Conservation (phyloP, 1,140 invertebrate species). For the Diploscapter pachys region DNA sequence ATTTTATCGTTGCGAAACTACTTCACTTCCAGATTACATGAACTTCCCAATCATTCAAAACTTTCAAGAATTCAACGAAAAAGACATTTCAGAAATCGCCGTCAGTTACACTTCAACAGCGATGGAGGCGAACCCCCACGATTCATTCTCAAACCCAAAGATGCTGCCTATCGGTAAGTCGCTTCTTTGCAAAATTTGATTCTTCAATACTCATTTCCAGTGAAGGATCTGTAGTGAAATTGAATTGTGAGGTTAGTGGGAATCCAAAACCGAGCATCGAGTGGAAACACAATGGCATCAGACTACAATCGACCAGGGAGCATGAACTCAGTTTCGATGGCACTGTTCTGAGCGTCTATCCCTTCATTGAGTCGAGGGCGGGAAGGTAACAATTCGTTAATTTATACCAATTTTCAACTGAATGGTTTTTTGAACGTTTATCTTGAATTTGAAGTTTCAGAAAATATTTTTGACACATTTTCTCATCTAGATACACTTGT, state of each 20-base stretch:
- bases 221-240: constrained; percentile 50
- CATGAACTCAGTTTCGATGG: constrained; percentile 40
- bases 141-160: constrained; percentile 49
- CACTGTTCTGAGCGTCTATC: constrained; percentile 52
- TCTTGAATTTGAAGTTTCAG: not conserved
- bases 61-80: too few species aligned
- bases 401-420: not conserved
- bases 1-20: not conserved
- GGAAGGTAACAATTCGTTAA: constrained; percentile 32
- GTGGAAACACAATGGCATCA: constrained; percentile 47
- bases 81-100: too few species aligned
- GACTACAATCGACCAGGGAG: constrained; percentile 33
- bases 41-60: too few species aligned
- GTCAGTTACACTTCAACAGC: not conserved
- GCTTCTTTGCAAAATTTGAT: not conserved
- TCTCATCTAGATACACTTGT: constrained; percentile 26
- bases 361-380: constrained; percentile 56
- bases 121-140: constrained; percentile 25
- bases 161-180: constrained; percentile 32
- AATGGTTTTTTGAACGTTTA: not conserved
- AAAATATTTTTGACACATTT: constrained; percentile 44
- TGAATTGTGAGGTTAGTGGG: constrained; percentile 54
- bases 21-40: too few species aligned
- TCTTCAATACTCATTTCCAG: constrained; percentile 28
- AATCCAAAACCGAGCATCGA: constrained; percentile 47